phyloP scores from a whole-genome alignment of 1,140 invertebrate species.

The Brachionus manjavacas region DNA sequence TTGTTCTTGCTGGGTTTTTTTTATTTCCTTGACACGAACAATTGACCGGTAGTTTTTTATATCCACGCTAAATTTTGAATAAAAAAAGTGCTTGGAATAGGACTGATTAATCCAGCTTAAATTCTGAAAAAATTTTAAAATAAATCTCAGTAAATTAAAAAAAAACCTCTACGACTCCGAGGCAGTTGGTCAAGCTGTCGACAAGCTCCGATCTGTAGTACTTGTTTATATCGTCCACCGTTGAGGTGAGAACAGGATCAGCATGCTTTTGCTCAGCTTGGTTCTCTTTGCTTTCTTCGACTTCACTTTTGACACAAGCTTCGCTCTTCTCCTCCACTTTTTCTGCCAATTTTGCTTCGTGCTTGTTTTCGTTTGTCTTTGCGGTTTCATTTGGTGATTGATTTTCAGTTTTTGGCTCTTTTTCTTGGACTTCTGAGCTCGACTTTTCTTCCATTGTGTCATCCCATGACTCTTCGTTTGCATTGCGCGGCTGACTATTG shows the following conservation, averaged over 20 bases:
- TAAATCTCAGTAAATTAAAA: not conserved
- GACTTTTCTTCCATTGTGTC: not conserved
- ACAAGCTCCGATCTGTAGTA: not conserved
- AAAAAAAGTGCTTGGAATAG: slow-evolving; percentile 18
- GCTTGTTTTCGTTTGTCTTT: not conserved
- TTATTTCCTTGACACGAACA: slow-evolving; percentile 30
- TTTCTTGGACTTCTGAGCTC: not conserved
- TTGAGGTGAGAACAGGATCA: slow-evolving; percentile 8
- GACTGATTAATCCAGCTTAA: slow-evolving; percentile 23
- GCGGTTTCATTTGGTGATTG: not conserved
- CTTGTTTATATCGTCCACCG: slow-evolving; percentile 31
- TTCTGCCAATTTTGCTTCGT: not conserved
- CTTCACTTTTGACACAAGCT: not conserved
- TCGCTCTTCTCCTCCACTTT: not conserved
- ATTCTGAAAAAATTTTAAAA: slow-evolving; percentile 10
- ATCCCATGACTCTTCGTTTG: not conserved
- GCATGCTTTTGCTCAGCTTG: not conserved
- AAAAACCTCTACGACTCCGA: not conserved
- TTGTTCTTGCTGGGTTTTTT: slow-evolving; percentile 33
- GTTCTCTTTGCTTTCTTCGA: slow-evolving; percentile 10
- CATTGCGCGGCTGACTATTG: not conserved
- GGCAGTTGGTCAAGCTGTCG: not conserved
- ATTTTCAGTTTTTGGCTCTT: not conserved
- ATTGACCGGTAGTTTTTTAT: slow-evolving; percentile 38
- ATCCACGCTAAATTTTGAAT: not conserved